A percentile compares a stretch with the other conserved stretches of the same genome.
phyloP scores from a whole-genome alignment of 1,140 invertebrate species.

The Zophobas atratus region DNA sequence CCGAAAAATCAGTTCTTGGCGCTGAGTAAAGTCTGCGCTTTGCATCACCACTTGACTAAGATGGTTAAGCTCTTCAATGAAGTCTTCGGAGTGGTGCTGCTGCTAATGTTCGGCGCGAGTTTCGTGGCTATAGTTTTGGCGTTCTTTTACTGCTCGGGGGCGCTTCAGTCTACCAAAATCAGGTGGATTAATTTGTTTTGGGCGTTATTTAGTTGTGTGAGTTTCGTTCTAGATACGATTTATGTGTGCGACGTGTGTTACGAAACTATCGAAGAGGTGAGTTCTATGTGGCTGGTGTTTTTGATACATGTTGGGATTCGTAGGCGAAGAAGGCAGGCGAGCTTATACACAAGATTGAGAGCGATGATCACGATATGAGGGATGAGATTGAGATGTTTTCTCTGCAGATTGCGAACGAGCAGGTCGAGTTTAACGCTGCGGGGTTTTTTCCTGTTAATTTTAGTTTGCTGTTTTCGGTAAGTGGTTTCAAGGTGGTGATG shows the following conservation, averaged over 20 bases:
- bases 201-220: background rate
- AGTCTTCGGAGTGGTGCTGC: slow-evolving; percentile 48
- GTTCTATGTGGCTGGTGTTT: background rate
- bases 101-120: slow-evolving; percentile 50
- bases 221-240: background rate
- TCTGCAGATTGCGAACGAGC: background rate
- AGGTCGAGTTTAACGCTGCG: background rate
- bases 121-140: slow-evolving; percentile 45
- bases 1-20: slow-evolving; percentile 1
- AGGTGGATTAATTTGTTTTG: background rate
- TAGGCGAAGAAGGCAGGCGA: no score
- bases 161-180: background rate
- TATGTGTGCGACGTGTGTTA: slow-evolving; percentile 21
- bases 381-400: background rate
- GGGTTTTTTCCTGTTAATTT: background rate
- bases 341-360: background rate
- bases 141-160: slow-evolving; percentile 10
- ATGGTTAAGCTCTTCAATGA: slow-evolving; percentile 50
- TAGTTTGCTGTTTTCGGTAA: no score
- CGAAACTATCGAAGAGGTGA: slow-evolving; percentile 19
- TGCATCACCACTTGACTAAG: slow-evolving; percentile 52
- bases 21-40: slow-evolving; percentile 37
- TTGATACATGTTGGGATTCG: background rate
- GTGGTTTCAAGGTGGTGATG: no score
- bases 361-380: background rate